phyloP scores from a whole-genome alignment of 2,797 vertebrate genomes.

The Xenops minutus region DNA sequence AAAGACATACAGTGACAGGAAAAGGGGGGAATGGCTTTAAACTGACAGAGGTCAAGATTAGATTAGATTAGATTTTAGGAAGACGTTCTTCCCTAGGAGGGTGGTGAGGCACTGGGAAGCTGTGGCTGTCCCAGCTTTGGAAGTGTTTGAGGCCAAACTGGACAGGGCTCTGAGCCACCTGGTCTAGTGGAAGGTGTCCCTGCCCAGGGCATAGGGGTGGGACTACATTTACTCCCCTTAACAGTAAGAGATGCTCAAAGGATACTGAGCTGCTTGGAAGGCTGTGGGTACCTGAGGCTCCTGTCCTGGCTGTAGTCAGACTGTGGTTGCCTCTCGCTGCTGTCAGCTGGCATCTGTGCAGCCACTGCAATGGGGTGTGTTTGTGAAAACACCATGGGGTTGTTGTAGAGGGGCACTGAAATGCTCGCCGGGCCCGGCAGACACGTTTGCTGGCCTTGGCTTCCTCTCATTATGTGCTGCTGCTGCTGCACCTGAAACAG shows the following conservation, averaged over 20 bases:
- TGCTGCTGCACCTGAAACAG: constrained; percentile 14
- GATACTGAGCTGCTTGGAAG: background rate
- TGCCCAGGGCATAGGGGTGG: background rate
- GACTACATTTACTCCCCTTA: background rate
- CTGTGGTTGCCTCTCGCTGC: constrained; percentile 77
- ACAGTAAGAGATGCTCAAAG: background rate
- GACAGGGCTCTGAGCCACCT: background rate
- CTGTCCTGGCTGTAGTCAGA: constrained; percentile 77
- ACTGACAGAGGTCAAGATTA: background rate
- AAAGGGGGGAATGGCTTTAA: background rate
- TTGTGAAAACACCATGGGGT: constrained; percentile 83
- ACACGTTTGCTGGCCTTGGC: constrained; percentile 68
- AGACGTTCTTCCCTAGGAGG: background rate
- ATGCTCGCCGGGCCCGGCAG: constrained; percentile 77
- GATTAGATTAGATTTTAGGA: background rate
- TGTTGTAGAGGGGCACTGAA: constrained; percentile 83
- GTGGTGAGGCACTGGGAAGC: background rate
- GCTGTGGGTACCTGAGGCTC: constrained; percentile 78
- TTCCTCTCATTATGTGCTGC: constrained; percentile 60
- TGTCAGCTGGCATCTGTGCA: constrained; percentile 31
- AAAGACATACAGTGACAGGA: rapidly evolving
- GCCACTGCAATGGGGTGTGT: constrained; percentile 69
- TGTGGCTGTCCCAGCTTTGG: background rate
- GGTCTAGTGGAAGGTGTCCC: background rate
- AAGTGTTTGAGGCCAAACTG: background rate